A percentile compares a stretch with the other conserved stretches of the same genome.
phyloP scores from a whole-genome alignment of 2,113 vertebrate species.

The Tursiops truncatus region DNA sequence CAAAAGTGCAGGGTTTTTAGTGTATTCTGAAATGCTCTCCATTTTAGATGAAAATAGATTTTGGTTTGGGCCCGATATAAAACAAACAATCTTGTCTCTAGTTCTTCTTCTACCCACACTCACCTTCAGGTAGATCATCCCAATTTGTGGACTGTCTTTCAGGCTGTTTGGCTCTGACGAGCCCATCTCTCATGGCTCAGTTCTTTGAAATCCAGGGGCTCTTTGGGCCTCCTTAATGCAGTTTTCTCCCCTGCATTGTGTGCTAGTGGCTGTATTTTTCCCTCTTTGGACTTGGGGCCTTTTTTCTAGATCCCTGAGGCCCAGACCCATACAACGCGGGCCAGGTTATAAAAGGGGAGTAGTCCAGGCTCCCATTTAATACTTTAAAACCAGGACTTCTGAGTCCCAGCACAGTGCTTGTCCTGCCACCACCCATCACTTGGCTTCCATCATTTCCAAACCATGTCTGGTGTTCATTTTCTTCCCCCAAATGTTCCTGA shows the following conservation, averaged over 20 bases:
- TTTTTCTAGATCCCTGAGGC: background rate
- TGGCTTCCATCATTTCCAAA: background rate
- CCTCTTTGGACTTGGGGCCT: background rate
- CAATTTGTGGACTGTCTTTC: background rate
- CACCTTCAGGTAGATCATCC: background rate
- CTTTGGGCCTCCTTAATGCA: background rate
- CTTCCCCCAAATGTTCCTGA: conserved; percentile 59
- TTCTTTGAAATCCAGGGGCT: background rate
- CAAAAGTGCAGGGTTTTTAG: background rate
- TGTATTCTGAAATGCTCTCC: background rate
- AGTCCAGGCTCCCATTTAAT: background rate
- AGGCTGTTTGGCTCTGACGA: background rate
- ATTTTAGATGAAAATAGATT: background rate
- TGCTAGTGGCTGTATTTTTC: background rate
- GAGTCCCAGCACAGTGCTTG: background rate
- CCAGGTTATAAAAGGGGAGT: background rate
- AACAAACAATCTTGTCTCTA: background rate
- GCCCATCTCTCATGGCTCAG: background rate
- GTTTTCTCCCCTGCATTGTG: background rate
- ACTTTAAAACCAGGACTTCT: background rate
- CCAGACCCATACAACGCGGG: background rate
- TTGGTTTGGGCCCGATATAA: background rate
- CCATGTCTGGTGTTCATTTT: conserved; percentile 55
- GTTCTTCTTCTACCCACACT: background rate
- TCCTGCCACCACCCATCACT: background rate